A percentile compares a stretch with the other conserved stretches of the same genome.
phyloP scores from a whole-genome alignment of 53 echinoderm and acorn worm genomes.

The Henricia sp. region DNA sequence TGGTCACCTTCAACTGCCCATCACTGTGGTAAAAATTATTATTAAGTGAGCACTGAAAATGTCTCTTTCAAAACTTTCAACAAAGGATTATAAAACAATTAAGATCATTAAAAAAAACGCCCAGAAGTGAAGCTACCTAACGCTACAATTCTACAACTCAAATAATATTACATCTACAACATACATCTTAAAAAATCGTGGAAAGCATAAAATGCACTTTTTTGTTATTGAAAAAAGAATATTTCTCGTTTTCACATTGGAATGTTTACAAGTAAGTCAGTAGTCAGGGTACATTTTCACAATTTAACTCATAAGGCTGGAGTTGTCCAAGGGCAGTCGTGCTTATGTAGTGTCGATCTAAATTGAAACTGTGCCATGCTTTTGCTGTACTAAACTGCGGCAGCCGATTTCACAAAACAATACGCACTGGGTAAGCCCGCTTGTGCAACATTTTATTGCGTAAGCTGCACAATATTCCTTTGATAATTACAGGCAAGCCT shows the following conservation, averaged over 20 bases:
- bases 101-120: background rate
- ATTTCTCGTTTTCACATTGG: conserved; percentile 14
- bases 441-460: too few species aligned
- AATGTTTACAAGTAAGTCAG: conserved; percentile 30
- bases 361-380: too few species aligned
- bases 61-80: background rate
- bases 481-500: too few species aligned
- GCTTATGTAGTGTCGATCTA: too few species aligned
- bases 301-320: too few species aligned
- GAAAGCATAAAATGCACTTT: conserved; percentile 8
- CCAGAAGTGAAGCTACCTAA: background rate
- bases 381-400: too few species aligned
- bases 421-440: too few species aligned
- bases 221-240: background rate
- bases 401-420: too few species aligned
- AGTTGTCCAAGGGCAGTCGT: too few species aligned
- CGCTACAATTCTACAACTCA: conserved; percentile 1
- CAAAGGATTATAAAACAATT: background rate
- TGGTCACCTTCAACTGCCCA: background rate
- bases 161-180: background rate
- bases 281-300: background rate
- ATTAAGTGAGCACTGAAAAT: background rate
- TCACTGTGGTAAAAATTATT: background rate
- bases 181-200: background rate
- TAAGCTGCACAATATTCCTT: too few species aligned